Evolutionary conservation across 1,140 invertebrate genomes (phyloP).

Genomic region (Cherax quadricarinatus): DNA sequence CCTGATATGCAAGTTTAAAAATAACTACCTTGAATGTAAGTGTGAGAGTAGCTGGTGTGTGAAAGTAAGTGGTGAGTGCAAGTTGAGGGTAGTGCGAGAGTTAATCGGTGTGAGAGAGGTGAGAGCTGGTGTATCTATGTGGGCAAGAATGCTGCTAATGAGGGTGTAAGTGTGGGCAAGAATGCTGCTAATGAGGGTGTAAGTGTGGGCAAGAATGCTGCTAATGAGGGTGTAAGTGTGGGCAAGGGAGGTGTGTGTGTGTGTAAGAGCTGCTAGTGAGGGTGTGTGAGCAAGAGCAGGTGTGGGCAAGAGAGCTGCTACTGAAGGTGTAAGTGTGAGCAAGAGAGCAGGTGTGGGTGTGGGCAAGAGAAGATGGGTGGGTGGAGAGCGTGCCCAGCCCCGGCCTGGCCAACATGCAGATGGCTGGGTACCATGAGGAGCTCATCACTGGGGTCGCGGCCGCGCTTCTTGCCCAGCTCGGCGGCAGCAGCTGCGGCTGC

Average conservation of each 20-base stretch:
- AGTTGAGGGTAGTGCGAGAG: no score
- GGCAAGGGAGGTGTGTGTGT: not conserved
- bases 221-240: not conserved
- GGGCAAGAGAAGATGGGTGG: not conserved
- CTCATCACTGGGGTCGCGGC: constrained; percentile 89
- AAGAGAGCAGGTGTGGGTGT: not conserved
- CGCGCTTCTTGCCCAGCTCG: constrained; percentile 91
- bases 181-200: not conserved
- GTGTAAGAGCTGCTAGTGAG: not conserved
- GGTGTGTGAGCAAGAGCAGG: not conserved
- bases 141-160: not conserved
- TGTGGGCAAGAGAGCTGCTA: not conserved
- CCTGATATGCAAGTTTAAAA: no score
- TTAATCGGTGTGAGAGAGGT: not conserved
- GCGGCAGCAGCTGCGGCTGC: constrained; percentile 80
- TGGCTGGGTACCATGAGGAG: constrained; percentile 90
- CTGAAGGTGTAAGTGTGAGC: not conserved
- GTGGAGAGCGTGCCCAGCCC: constrained; percentile 25
- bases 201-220: not conserved
- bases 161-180: no score
- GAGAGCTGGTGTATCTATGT: not conserved
- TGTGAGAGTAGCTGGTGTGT: no score
- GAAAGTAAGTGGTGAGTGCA: no score
- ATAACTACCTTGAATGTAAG: no score
- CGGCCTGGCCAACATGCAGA: constrained; percentile 67